Base-by-base conservation (phyloP, 2,113 vertebrate genomes). In the Callipepla squamata region DNA sequence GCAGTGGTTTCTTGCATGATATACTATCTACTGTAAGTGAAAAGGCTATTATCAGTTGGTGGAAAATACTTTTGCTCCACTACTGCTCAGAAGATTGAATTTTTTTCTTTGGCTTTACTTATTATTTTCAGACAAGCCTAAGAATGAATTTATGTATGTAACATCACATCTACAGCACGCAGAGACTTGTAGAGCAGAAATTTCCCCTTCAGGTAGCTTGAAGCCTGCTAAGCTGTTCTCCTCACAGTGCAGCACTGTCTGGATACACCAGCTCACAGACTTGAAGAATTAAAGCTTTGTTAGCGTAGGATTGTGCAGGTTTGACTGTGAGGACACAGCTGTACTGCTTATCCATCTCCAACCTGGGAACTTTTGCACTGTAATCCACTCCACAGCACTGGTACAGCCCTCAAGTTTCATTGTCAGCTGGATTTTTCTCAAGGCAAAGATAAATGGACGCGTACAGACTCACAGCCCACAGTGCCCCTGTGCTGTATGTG, bases 381-480 rank as follows among this genome's bases (percentile, higher is more conserved):
- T 22, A 18, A 48, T 36, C 42, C 30, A 30, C 7, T 32, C 23
- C 34, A 7, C 0, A 1, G 13, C 10, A 26, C 15, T 3, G 0
- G 0, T 58, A 58, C 17, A 23, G 25, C 7, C 11, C 23, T 74
- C 36, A 19, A 40, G 7, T 74, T 73, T 89, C 15, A 3, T 21
- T 55, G 32, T 2, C 45, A 47, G 38, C 12, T 55, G 17, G 19
- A 47, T 76, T 87, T 89, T 23, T 70, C 30, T 45, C 66, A 45
- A 34, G 18, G 22, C 32, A 40, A 75, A 47, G 17, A 9, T 68
- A 61, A 84, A 30, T 3, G 0, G 3, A 30, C 18, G 5, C 11
- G 36, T 23, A 48, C 1, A 36, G 36, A 32, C 42, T 58, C 26
- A 26, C 6, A 30, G 11, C 9, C 48, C 9, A 1, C 45, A 26